These are phyloP conservation scores for Creontiades dilutus DNA, from an alignment of 2,888 invertebrate genomes.

Conservation along the genomic window DNA sequence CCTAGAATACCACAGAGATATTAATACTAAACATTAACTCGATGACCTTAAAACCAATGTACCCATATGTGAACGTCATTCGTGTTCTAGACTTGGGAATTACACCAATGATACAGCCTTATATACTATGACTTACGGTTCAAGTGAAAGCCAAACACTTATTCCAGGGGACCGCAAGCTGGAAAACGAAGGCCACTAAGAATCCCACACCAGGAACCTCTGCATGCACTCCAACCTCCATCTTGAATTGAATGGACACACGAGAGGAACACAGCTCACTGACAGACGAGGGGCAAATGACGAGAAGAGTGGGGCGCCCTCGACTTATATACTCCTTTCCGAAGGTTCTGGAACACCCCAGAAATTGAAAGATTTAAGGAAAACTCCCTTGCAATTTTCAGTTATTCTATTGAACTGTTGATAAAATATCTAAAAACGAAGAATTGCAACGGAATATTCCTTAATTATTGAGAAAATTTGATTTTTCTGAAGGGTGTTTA, in stretches of 20 bases:
- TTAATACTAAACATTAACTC: too few relatives aligned
- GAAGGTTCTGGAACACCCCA: slow-evolving; percentile 37
- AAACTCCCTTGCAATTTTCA: slow-evolving; percentile 6
- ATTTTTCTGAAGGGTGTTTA: neutral
- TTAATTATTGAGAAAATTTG: neutral
- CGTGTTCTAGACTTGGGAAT: too few relatives aligned
- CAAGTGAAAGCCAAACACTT: slow-evolving; percentile 23
- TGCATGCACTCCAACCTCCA: neutral
- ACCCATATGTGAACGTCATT: too few relatives aligned
- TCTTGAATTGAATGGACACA: neutral
- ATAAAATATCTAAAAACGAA: neutral
- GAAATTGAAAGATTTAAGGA: neutral
- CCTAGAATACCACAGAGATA: too few relatives aligned
- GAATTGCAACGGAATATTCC: neutral
- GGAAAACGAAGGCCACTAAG: neutral
- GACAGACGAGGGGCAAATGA: slow-evolving; percentile 18
- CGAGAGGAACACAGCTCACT: neutral
- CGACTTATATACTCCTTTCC: slow-evolving; percentile 6
- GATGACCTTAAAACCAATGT: too few relatives aligned
- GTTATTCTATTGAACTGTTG: neutral
- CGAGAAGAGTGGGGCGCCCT: neutral
- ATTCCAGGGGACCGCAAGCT: slow-evolving; percentile 15
- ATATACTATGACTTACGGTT: slow-evolving; percentile 40
- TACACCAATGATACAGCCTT: too few relatives aligned
- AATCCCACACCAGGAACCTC: neutral